Percentiles rank a stretch among this genome's conserved stretches.
phyloP scores from a whole-genome alignment of 2,797 vertebrate species.

The Harpagifer antarcticus region DNA sequence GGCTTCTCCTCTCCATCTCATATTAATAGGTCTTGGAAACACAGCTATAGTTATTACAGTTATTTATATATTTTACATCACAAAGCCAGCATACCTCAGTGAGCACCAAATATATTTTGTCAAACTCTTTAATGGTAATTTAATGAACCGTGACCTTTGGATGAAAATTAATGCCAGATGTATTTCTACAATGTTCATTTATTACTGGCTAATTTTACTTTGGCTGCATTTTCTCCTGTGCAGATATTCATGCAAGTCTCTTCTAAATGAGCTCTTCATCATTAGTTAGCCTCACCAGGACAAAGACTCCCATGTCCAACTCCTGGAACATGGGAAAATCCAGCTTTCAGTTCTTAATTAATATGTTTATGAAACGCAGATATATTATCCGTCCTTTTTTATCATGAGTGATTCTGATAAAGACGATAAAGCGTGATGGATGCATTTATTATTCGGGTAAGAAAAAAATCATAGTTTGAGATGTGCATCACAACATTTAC shows the following conservation, averaged over 20 bases:
- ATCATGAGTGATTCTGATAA: slow-evolving; percentile 48
- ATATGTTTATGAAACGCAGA: slow-evolving; percentile 71
- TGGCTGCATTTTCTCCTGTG: slow-evolving; percentile 63
- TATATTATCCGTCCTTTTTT: slow-evolving; percentile 56
- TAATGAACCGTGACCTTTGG: slow-evolving; percentile 84
- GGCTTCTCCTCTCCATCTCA: slow-evolving; percentile 66
- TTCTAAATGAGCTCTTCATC: slow-evolving; percentile 78
- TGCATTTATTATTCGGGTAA: slow-evolving; percentile 30
- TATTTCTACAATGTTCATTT: slow-evolving; percentile 81
- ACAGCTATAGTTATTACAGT: slow-evolving; percentile 79
- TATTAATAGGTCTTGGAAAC: slow-evolving; percentile 80
- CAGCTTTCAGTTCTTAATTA: slow-evolving; percentile 72
- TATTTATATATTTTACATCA: slow-evolving; percentile 85
- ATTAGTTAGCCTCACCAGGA: slow-evolving; percentile 76
- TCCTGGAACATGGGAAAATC: slow-evolving; percentile 61
- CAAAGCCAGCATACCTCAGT: slow-evolving; percentile 83
- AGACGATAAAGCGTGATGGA: slow-evolving; percentile 33
- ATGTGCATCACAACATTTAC: slow-evolving; percentile 7
- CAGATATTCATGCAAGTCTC: slow-evolving; percentile 71
- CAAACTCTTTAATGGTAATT: slow-evolving; percentile 83
- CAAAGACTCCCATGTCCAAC: slow-evolving; percentile 71
- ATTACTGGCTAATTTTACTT: slow-evolving; percentile 82
- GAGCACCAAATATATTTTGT: slow-evolving; percentile 83
- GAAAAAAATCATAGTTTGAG: slow-evolving; percentile 39
- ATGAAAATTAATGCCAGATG: slow-evolving; percentile 82